Evolutionary conservation across 1,140 invertebrate species (phyloP), one percentile per base, ranked within the genome.

Genomic region (Drosophila ficusphila): DNA sequence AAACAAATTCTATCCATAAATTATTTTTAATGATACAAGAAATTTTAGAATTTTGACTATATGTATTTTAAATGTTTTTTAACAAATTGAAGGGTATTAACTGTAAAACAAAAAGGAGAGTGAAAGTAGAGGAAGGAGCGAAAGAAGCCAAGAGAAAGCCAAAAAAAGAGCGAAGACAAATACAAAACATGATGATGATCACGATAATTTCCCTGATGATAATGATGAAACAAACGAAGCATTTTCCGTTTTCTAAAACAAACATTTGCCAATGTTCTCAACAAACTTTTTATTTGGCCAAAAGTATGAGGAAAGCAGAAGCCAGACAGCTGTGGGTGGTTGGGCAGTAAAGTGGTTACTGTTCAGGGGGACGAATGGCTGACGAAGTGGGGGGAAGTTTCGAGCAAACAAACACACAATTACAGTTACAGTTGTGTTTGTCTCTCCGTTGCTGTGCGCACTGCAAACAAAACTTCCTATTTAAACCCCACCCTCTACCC

Each of bases 201-300:
- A 58, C 38, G 41, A 64, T 64, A 39, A 65, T 65, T 65, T 19
- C 19, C 38, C 48, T 39, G 57, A 47, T 48, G 23, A 49, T 74
- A 52, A 78, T 78, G 67, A 86, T 39, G 81, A 86, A 75, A 61
- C 58, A 83, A 83, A 62, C 79, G 79, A 83, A 67, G 79, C 75
- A 83, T 83, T 78, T 82, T 74, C 71, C 52, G 65, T 79, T 76
- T 68, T 85, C 81, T 86, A 81, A 86, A 86, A 86, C 81, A 86
- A 86, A 86, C 81, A 86, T 86, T 86, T 86, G 76, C 82, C 46
- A 81, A 86, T 86, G 82, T 86, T 86, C 81, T 86, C 76, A 86
- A 81, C 81, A 86, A 86, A 86, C 81, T 86, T 86, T 82, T 77
- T 72, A 68, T 67, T 71, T 70, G 69, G 68, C 68, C 56, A 23